phyloP scores from a whole-genome alignment of 2,797 vertebrate genomes.

The Diglossa cyanea region DNA sequence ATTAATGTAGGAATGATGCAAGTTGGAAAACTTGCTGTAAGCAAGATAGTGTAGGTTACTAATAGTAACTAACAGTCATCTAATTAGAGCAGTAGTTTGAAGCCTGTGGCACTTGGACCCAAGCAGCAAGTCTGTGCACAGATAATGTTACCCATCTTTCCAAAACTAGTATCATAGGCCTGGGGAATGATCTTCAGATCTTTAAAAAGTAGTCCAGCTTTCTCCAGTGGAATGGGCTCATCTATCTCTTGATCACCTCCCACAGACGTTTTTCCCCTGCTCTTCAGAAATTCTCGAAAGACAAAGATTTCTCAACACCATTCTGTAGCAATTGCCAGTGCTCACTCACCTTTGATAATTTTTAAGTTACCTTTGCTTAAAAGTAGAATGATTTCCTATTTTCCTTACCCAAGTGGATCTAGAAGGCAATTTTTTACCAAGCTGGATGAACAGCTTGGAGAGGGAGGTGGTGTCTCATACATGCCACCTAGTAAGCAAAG shows the following conservation, averaged over 20 bases:
- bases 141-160: neutral
- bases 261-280: neutral
- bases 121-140: neutral
- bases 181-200: neutral
- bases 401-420: neutral
- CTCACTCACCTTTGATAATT: neutral
- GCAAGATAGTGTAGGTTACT: neutral
- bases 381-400: neutral
- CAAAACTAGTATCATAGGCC: neutral
- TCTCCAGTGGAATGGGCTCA: neutral
- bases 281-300: neutral
- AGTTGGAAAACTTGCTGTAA: neutral
- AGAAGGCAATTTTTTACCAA: neutral
- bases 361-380: neutral
- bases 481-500: neutral
- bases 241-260: neutral
- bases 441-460: neutral
- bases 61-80: neutral
- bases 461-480: neutral
- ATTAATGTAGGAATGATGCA: neutral
- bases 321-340: neutral
- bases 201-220: neutral
- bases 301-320: neutral
- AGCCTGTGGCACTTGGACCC: neutral
- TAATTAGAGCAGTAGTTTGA: neutral